These are phyloP conservation scores for Chaenogobius annularis DNA, from an alignment of 2,113 vertebrate genomes.

Conservation along the genomic window DNA sequence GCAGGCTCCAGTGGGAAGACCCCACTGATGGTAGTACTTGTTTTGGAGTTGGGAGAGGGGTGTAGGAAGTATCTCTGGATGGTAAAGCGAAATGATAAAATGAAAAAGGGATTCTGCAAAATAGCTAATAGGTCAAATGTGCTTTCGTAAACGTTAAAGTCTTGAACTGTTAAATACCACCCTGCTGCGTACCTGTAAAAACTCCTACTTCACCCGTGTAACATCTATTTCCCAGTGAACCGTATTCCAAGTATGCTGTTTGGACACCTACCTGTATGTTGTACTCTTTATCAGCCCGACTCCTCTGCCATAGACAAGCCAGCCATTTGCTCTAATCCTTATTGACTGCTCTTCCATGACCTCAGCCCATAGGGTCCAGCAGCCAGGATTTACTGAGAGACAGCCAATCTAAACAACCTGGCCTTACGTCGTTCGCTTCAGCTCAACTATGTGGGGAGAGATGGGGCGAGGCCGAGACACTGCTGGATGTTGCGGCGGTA, in stretches of 20 bases:
- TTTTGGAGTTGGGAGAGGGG: background rate
- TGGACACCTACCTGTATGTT: constrained; percentile 17
- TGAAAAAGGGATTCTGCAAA: background rate
- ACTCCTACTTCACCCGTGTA: background rate
- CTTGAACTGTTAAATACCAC: background rate
- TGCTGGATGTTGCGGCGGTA: constrained; percentile 23
- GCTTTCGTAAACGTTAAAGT: background rate
- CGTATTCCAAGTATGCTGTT: background rate
- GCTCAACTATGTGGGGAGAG: constrained; percentile 17
- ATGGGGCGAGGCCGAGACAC: constrained; percentile 9
- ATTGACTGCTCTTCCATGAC: constrained; percentile 78
- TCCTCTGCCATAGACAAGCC: constrained; percentile 58
- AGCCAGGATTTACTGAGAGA: constrained; percentile 73
- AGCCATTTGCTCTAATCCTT: constrained; percentile 78
- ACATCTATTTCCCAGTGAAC: background rate
- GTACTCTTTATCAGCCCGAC: constrained; percentile 3
- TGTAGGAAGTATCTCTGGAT: no score
- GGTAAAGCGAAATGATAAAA: no score
- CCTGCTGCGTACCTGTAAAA: background rate
- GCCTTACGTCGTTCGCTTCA: constrained; percentile 65
- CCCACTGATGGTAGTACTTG: background rate
- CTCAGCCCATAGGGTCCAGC: constrained; percentile 69
- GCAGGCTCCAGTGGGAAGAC: background rate
- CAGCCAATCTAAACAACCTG: constrained; percentile 78
- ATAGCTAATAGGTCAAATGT: no score